Conservation (phyloP, 2,797 vertebrate species). For the Hephaestus fuliginosus region DNA sequence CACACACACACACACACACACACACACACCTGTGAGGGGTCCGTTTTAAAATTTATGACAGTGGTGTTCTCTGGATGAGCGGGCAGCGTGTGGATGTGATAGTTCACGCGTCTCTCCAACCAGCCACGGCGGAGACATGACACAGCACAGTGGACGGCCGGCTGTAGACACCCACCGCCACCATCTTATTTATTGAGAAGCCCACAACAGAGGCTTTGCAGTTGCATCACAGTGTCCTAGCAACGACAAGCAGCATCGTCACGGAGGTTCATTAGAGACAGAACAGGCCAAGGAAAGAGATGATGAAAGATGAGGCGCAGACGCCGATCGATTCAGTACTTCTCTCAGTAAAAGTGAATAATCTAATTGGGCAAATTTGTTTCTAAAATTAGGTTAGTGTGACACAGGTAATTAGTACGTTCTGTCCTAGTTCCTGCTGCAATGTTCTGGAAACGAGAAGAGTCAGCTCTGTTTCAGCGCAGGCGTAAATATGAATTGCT, state of each 20-base stretch:
- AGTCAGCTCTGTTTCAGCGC: background rate
- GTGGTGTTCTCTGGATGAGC: conserved; percentile 49
- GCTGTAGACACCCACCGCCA: conserved; percentile 28
- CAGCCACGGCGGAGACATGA: conserved; percentile 50
- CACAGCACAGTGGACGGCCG: conserved; percentile 24
- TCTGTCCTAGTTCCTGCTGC: background rate
- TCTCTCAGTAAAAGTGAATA: background rate
- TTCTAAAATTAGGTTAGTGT: conserved; percentile 11
- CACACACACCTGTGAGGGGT: conserved; percentile 9
- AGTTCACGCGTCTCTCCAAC: conserved; percentile 44
- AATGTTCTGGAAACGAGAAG: background rate
- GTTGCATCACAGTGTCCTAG: conserved; percentile 53
- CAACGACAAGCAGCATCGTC: conserved; percentile 41
- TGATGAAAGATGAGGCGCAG: background rate
- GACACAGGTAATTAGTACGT: background rate
- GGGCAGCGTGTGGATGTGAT: conserved; percentile 55
- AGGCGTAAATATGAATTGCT: background rate
- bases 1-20: background rate
- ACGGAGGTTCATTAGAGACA: conserved; percentile 11
- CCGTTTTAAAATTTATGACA: conserved; percentile 49
- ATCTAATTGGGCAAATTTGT: background rate
- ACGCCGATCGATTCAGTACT: background rate
- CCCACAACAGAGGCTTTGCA: conserved; percentile 4
- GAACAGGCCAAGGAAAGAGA: background rate
- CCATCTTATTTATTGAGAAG: conserved; percentile 24